These are phyloP conservation scores for Nothobranchius kuhntae DNA, from an alignment of 2,113 vertebrate genomes.

Conservation along the genomic window DNA sequence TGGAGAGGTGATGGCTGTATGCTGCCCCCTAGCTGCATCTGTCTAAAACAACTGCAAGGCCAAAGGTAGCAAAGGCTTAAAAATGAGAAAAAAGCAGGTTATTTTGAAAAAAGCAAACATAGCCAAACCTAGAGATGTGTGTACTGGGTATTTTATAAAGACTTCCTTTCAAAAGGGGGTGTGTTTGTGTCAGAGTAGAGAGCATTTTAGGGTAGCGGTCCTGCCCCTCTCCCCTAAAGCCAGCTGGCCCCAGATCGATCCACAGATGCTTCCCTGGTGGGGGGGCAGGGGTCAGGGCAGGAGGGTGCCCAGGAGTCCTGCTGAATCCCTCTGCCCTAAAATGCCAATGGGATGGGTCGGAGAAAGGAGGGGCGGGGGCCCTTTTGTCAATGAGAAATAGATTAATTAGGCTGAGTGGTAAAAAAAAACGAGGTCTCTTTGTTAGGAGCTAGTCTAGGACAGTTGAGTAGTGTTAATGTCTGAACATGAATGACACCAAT, in stretches of 20 bases:
- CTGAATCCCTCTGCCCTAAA: conserved; percentile 70
- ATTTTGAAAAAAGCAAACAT: neutral
- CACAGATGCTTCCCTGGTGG: conserved; percentile 80
- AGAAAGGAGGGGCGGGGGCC: conserved; percentile 48
- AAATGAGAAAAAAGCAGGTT: neutral
- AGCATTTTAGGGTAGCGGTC: conserved; percentile 33
- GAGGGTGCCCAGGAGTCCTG: conserved; percentile 73
- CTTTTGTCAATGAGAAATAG: conserved; percentile 67
- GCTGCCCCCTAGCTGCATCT: conserved; percentile 76
- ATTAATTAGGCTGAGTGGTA: conserved; percentile 75
- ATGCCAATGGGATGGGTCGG: conserved; percentile 69
- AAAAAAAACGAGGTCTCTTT: conserved; percentile 46
- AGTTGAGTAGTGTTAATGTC: conserved; percentile 12
- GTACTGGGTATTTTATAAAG: neutral
- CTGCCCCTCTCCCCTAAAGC: conserved; percentile 54
- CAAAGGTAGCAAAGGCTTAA: neutral
- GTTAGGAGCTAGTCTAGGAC: conserved; percentile 31
- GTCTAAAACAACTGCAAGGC: conserved; percentile 31
- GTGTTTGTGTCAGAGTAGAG: conserved; percentile 20
- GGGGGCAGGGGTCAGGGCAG: conserved; percentile 76
- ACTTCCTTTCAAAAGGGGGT: neutral
- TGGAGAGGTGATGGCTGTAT: conserved; percentile 64
- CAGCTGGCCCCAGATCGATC: conserved; percentile 80
- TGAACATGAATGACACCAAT: conserved; percentile 25
- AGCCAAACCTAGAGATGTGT: neutral